Base-by-base conservation (phyloP, 1,140 invertebrate species). In the Fopius arisanus region DNA sequence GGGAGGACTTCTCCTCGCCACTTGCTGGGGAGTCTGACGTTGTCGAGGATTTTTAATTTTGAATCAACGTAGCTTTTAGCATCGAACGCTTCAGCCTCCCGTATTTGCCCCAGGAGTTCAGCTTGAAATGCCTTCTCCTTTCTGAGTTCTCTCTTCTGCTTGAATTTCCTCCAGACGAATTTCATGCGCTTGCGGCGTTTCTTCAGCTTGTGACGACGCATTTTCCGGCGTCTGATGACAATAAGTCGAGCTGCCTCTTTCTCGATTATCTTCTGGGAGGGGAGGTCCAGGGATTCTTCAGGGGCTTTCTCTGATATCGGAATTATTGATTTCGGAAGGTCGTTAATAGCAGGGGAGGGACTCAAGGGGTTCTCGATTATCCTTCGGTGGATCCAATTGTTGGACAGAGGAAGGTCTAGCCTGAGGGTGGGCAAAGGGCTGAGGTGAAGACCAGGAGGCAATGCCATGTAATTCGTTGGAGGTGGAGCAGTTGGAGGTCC, bases 121-220 rank as follows among this genome's bases (percentile, higher is more conserved):
- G 90, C 90, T 79, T 96, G 93, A 85, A 96, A 96, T 28, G 82
- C 82, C 80, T 93, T 95, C 77, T 96, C 94, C 80, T 93, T 95
- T 63, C 89, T 88, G 62, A 92, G 85, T 77, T 92, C 91, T 70
- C 94, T 90, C 19, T 90, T 91, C 79, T 92, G 90, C 73, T 90
- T 90, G 28, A 91, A 86, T 81, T 94, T 95, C n/a, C 90, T 90
- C 90, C 92, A 93, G 54, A 90, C 88, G 86, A 91, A 92, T 78
- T 92, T 92, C 92, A 95, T 94, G 73, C 87, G 91, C 81, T 94
- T 96, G 70, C 93, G 89, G 28, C 95, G 83, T 84, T 96, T 97
- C 80, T 82, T 93, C 48, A 94, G 87, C 82, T 96, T 95, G 80
- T 96, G 95, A 79, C 93, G 94, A 81, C 93, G 95, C 92, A 97